Evolutionary conservation across 2,797 vertebrate species (phyloP), one percentile per base, ranked within the genome.

Genomic region (Mergus octosetaceus): DNA sequence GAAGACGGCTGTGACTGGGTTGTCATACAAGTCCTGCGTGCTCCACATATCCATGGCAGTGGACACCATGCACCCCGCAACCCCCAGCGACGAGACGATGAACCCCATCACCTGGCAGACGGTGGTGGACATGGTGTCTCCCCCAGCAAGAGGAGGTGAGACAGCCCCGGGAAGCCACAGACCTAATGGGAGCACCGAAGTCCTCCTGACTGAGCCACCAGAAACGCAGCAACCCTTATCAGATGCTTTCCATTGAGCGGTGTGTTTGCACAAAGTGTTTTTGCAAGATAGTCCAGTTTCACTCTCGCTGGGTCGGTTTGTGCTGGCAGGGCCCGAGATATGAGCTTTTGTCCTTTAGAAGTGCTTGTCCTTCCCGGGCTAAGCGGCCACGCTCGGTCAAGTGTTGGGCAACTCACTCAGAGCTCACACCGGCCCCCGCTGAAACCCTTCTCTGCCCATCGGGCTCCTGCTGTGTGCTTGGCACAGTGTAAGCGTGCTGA

Each of bases 1-100:
- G 96, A 97, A 99, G 89, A 98, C 83, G 0, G 98, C 97, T 2
- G 98, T 98, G 54, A 99, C 97, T 0, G 98, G 96, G 80, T 98
- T 98, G 84, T 98, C 97, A 17, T 98, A 98, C 61, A 98, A 97
- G 95, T 99, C 98, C 95, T 99, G 98, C 0, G 98, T 97, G 93
- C 98, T 98, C 98, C 98, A 99, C 96, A 95, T 97, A 95, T 99
- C 98, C 98, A 99, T 97, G 27, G 90, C 97, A 1, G 98, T 98
- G 75, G 98, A 97, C 2, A 97, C 89, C 7, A 98, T 98, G 95
- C 98, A 98, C 70, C 98, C 97, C 11, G 97, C 98, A 4, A 98
- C 87, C 6, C 98, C 98, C 95, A 99, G 84, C 3, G 66, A 47
- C 0, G 98, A 97, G 93, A 99, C 77, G 27, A 99, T 94, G 96